A percentile compares a stretch with the other conserved stretches of the same genome.
These are phyloP conservation scores for Eledone cirrhosa DNA, from an alignment of 2,888 invertebrate genomes.

Conservation along the genomic window DNA sequence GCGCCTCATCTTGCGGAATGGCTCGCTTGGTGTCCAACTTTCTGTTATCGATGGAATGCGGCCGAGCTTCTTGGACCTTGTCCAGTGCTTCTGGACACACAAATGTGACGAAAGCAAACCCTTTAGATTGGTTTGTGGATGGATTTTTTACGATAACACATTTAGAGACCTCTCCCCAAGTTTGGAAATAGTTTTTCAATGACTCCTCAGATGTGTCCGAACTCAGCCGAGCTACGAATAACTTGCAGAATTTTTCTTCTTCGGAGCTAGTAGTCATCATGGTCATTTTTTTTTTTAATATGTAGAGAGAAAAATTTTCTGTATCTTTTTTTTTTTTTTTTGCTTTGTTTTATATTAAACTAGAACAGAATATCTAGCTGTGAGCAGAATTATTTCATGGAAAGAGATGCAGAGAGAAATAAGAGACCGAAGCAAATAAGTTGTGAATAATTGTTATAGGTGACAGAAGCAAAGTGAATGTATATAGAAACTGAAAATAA, in stretches of 20 bases:
- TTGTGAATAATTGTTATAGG: too few species aligned
- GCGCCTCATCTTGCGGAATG: constrained; percentile 20
- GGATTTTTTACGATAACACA: constrained; percentile 23
- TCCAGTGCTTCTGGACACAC: constrained; percentile 92
- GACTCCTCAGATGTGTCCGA: constrained; percentile 1
- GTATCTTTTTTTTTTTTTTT: neutral
- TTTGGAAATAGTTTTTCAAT: neutral
- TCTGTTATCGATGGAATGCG: constrained; percentile 91
- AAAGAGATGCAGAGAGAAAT: too few species aligned
- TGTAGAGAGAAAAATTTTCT: too few species aligned
- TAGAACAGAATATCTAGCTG: too few species aligned
- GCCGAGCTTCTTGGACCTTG: constrained; percentile 81
- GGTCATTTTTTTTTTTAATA: neutral
- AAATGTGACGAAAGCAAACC: constrained; percentile 97
- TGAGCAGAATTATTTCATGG: too few species aligned
- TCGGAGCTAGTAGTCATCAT: constrained; percentile 2
- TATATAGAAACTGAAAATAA: too few species aligned
- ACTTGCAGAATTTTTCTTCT: constrained; percentile 2
- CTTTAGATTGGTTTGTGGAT: constrained; percentile 74
- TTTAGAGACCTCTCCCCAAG: constrained; percentile 3
- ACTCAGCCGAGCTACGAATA: constrained; percentile 14
- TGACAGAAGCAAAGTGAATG: too few species aligned
- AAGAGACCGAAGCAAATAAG: too few species aligned
- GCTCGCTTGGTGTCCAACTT: constrained; percentile 88
- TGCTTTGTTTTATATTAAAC: too few species aligned